Evolutionary conservation across 2,797 vertebrate genomes (phyloP).

Genomic region (Gephyroberyx darwinii): DNA sequence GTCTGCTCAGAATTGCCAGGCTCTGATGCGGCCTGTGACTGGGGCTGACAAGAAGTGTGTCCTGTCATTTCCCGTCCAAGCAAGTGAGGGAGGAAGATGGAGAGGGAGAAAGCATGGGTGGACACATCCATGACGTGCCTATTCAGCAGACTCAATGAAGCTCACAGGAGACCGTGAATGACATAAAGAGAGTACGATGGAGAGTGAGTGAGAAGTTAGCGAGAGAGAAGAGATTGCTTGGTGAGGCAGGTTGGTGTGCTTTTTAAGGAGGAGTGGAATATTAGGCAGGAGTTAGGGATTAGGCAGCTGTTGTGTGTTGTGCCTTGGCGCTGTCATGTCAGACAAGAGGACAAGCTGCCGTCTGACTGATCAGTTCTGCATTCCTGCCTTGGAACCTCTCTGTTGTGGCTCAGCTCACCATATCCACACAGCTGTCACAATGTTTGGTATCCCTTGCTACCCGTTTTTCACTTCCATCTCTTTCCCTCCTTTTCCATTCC

Average conservation of each 20-base stretch:
- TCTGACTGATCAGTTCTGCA: constrained; percentile 79
- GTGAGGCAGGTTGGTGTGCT: constrained; percentile 41
- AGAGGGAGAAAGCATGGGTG: constrained; percentile 16
- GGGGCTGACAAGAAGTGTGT: constrained; percentile 44
- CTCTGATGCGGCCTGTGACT: constrained; percentile 33
- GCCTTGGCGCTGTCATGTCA: constrained; percentile 45
- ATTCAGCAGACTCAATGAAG: constrained; percentile 4
- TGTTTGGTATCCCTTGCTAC: constrained; percentile 65
- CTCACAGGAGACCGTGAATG: not conserved
- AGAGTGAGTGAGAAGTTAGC: constrained; percentile 16
- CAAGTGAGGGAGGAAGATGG: constrained; percentile 35
- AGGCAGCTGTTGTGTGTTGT: constrained; percentile 75
- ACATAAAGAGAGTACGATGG: not conserved
- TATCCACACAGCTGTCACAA: constrained; percentile 79
- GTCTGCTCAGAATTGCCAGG: constrained; percentile 33
- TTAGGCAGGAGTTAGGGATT: constrained; percentile 57
- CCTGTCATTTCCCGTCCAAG: constrained; percentile 46
- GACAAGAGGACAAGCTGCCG: constrained; percentile 58
- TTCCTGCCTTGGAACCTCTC: constrained; percentile 74
- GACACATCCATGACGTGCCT: constrained; percentile 20
- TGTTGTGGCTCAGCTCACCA: constrained; percentile 66
- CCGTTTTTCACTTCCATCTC: constrained; percentile 24
- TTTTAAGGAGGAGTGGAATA: constrained; percentile 29
- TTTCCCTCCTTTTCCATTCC: constrained; percentile 28
- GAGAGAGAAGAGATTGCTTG: constrained; percentile 1